These are phyloP conservation scores for Catagonus wagneri DNA, from an alignment of 2,113 vertebrate species.

Conservation along the genomic window DNA sequence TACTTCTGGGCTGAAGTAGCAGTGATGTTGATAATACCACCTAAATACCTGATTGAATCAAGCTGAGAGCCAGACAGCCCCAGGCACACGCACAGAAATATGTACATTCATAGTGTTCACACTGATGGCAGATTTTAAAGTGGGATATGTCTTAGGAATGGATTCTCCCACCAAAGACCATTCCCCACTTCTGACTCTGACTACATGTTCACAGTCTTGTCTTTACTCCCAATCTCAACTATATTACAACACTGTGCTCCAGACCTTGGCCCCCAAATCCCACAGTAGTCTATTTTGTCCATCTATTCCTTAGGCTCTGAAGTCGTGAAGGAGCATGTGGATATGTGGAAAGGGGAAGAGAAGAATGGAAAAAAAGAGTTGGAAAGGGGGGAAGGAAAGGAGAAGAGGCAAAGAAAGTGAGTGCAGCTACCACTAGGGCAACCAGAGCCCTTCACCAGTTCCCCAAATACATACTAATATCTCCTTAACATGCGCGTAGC, in stretches of 20 bases:
- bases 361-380: background rate
- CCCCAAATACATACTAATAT: background rate
- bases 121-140: background rate
- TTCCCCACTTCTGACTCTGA: background rate
- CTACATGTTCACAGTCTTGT: background rate
- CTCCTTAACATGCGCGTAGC: background rate
- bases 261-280: background rate
- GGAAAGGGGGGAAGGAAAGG: background rate
- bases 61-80: background rate
- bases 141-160: background rate
- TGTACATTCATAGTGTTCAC: background rate
- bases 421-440: background rate
- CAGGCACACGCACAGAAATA: background rate
- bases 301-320: background rate
- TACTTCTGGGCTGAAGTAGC: background rate
- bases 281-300: background rate
- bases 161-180: background rate
- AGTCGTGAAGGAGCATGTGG: background rate
- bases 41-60: background rate
- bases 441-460: background rate
- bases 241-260: background rate
- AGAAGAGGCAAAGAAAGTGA: slow-evolving; percentile 6
- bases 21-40: background rate
- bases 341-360: background rate
- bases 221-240: slow-evolving; percentile 6